Evolutionary conservation across 2,797 vertebrate species (phyloP).

Genomic region (Trichosurus vulpecula): DNA sequence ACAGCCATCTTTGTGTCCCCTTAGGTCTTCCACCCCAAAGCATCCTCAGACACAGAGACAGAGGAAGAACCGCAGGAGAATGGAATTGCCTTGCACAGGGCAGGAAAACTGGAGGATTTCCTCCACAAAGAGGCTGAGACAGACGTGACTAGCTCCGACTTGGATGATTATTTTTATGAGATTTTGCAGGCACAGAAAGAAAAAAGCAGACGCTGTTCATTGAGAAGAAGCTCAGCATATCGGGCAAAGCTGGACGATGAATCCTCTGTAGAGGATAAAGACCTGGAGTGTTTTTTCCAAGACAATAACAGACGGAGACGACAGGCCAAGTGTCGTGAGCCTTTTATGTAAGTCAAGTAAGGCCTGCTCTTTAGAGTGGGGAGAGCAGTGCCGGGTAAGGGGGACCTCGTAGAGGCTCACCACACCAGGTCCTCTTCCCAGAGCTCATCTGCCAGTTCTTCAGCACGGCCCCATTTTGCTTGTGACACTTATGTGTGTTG

Average conservation of each 20-base stretch:
- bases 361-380: background rate
- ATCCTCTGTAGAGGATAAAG: conserved; percentile 71
- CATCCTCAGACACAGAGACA: conserved; percentile 72
- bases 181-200: conserved; percentile 81
- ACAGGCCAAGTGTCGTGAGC: conserved; percentile 43
- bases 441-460: background rate
- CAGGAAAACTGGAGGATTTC: conserved; percentile 80
- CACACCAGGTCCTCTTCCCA: background rate
- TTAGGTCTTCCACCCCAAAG: conserved; percentile 75
- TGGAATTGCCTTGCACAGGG: conserved; percentile 54
- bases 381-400: background rate
- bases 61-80: conserved; percentile 52
- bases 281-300: conserved; percentile 76
- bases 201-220: conserved; percentile 80
- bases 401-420: background rate
- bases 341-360: conserved; percentile 78
- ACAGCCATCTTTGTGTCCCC: conserved; percentile 42
- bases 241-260: conserved; percentile 65
- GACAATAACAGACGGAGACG: conserved; percentile 72
- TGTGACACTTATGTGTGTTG: background rate
- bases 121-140: conserved; percentile 70
- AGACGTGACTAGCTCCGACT: conserved; percentile 38
- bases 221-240: conserved; percentile 79
- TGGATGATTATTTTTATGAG: conserved; percentile 78
- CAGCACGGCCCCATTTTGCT: background rate